Evolutionary conservation across 1,140 invertebrate genomes (phyloP), one percentile per base, ranked within the genome.

Genomic region (Penaeus chinensis): DNA sequence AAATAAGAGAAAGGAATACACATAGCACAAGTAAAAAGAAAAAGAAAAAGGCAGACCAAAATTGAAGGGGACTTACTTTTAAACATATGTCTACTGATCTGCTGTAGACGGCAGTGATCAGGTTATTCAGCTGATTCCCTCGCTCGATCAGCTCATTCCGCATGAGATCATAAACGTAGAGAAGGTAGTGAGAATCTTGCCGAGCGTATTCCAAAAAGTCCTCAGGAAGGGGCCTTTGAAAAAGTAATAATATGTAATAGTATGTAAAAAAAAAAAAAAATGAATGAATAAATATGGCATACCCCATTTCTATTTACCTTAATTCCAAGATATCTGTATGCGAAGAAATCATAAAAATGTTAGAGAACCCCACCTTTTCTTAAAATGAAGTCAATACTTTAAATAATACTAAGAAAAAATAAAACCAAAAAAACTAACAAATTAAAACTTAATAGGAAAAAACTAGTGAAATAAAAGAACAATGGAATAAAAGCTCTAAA

Each of bases 141-240:
- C 92, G 91, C 19, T 96, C 93, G 2, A 97, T 92, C 27, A 99
- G 93, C 83, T 97, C 95, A 90, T 96, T 96, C 85, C 94, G 95
- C 92, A 99, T 93, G 16, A 94, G 92, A 82, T 98, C 95, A 93
- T 97, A 99, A 87, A 99, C 96, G 91, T 98, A 98, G 0, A 99
- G 93, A 81, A 99, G 93, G 93, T 98, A 99, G 92, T 99, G 98
- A 0, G 99, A 99, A 92, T 99, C 99, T 91, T 95, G 95, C 54
- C 98, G 93, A 0, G 99, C 99, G 93, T 99, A 99, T 84, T 95
- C 93, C 3, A 97, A 92, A 90, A 99, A 93, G 91, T 97, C 95
- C 47, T 95, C 93, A 0, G 97, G 96, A 61, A 99, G 92, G 0
- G 99, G 99, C 78, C 97, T 95, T 91, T 63, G 91, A 90, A 91